Percentiles rank a stretch among this genome's conserved stretches.
phyloP scores from a whole-genome alignment of 2,113 vertebrate species.

The Fulica atra region DNA sequence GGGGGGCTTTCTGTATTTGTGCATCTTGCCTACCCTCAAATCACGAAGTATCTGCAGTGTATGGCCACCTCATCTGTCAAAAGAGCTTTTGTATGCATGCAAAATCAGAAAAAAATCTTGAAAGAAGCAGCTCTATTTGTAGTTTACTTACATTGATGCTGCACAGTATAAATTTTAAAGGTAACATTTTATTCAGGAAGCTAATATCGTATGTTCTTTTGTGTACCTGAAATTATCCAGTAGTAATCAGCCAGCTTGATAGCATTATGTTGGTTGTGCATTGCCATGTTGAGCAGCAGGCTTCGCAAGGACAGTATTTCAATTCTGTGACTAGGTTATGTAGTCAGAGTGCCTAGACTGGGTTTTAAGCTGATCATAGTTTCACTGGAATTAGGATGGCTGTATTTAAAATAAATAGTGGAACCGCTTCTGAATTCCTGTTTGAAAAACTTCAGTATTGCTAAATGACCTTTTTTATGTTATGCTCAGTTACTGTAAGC shows the following conservation, averaged over 20 bases:
- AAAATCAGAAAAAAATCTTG: background rate
- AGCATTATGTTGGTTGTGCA: background rate
- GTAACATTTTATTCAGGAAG: background rate
- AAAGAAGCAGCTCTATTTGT: background rate
- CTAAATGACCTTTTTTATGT: background rate
- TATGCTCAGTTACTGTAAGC: background rate
- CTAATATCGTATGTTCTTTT: background rate
- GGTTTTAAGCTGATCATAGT: slow-evolving; percentile 3
- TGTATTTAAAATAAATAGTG: background rate
- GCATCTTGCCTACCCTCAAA: background rate
- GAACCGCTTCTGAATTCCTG: background rate
- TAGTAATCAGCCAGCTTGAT: background rate
- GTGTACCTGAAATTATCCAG: background rate
- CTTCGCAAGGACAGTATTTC: background rate
- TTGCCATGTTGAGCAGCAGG: background rate
- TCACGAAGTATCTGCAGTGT: background rate
- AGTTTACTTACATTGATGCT: background rate
- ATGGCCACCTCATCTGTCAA: background rate
- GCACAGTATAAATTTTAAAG: background rate
- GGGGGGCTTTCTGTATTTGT: background rate
- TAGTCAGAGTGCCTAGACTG: background rate
- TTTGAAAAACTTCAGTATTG: background rate
- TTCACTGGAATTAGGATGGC: background rate
- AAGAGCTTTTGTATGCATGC: background rate
- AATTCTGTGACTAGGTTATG: background rate